These are phyloP conservation scores for Alviniconcha marisindica DNA, from an alignment of 1,140 invertebrate species.

Conservation along the genomic window DNA sequence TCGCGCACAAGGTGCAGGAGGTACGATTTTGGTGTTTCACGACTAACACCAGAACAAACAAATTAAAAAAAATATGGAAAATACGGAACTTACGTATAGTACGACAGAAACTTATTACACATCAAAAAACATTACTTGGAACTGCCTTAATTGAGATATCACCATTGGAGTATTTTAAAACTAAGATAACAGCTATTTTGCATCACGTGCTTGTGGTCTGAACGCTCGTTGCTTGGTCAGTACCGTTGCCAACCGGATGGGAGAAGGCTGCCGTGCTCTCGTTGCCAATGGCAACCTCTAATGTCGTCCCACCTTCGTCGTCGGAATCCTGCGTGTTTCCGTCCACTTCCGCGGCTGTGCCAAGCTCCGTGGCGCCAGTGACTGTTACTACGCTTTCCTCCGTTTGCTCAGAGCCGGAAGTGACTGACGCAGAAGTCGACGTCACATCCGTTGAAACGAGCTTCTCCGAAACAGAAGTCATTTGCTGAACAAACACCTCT, in stretches of 20 bases:
- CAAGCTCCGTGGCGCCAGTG: too few relatives aligned
- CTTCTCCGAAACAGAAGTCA: not conserved
- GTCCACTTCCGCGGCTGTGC: not conserved
- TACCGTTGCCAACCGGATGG: constrained; percentile 13
- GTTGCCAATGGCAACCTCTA: not conserved
- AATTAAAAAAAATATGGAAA: not conserved
- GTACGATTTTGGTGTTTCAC: not conserved
- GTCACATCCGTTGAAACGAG: not conserved
- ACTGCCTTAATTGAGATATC: not conserved
- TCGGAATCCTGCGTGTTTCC: not conserved
- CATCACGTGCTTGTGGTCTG: not conserved
- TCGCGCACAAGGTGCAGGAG: too few relatives aligned
- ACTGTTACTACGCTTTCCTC: not conserved
- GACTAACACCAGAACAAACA: not conserved
- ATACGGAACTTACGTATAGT: too few relatives aligned
- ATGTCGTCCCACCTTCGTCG: not conserved
- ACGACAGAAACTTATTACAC: not conserved
- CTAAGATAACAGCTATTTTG: too few relatives aligned
- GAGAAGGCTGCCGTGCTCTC: not conserved
- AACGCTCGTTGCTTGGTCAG: not conserved
- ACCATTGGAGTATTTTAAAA: not conserved
- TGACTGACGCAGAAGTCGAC: not conserved
- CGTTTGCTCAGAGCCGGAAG: not conserved
- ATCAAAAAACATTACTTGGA: not conserved
- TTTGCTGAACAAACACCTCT: not conserved